These are phyloP conservation scores for Protobothrops mucrosquamatus DNA, from an alignment of 2,113 vertebrate genomes.

Conservation along the genomic window DNA sequence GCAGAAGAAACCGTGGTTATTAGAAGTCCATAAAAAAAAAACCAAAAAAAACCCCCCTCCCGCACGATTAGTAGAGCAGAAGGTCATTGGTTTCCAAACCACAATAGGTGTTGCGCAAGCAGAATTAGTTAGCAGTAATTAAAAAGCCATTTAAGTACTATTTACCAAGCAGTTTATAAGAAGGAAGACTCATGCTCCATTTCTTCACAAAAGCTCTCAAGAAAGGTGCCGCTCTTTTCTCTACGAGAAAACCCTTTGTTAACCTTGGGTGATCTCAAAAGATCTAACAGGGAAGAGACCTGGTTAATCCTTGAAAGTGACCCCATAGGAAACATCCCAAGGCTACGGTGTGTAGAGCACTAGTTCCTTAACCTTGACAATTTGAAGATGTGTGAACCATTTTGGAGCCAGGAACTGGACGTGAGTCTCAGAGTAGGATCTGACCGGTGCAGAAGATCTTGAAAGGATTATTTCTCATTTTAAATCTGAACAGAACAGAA, in stretches of 20 bases:
- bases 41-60: conserved; percentile 57
- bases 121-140: conserved; percentile 52
- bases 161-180: conserved; percentile 14
- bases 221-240: neutral
- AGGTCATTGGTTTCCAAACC: conserved; percentile 51
- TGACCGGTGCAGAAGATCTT: neutral
- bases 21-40: conserved; percentile 69
- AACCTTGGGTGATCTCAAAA: neutral
- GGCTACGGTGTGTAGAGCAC: neutral
- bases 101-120: conserved; percentile 47
- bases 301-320: neutral
- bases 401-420: neutral
- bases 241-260: neutral
- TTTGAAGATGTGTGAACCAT: neutral
- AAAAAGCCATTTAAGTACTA: conserved; percentile 38
- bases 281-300: neutral
- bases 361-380: neutral
- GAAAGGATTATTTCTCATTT: neutral
- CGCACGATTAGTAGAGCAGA: conserved; percentile 64
- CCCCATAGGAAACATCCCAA: neutral
- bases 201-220: neutral
- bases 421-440: neutral
- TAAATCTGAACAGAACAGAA: neutral
- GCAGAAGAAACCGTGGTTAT: conserved; percentile 67
- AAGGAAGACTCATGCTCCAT: conserved; percentile 1